phyloP scores from a whole-genome alignment of 2,888 invertebrate species.

The Leptinotarsa rubiginosa region DNA sequence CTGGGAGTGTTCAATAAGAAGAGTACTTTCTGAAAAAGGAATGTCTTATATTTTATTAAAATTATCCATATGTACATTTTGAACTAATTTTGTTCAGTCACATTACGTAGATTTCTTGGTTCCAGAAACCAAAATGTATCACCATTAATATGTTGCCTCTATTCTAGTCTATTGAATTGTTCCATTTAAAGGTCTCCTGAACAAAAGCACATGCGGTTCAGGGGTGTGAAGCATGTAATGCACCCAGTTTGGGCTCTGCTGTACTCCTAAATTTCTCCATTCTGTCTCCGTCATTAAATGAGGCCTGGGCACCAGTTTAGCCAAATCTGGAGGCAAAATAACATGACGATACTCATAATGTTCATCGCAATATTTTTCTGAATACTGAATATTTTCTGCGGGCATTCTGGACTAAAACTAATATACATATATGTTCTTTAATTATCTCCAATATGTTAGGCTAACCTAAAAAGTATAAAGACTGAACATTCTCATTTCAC shows the following conservation, averaged over 20 bases:
- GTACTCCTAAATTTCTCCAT: constrained; percentile 94
- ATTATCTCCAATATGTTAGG: not conserved
- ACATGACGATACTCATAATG: constrained; percentile 94
- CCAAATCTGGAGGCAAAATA: constrained; percentile 86
- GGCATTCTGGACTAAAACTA: constrained; percentile 44
- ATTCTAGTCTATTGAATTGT: constrained; percentile 9
- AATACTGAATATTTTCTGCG: constrained; percentile 81
- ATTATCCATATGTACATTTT: no score
- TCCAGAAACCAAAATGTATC: not conserved
- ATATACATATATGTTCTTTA: not conserved
- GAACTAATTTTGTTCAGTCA: not conserved
- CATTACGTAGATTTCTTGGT: not conserved
- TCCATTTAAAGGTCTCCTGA: constrained; percentile 71
- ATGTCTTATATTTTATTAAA: no score
- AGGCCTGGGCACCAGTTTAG: constrained; percentile 86
- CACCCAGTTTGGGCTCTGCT: constrained; percentile 91
- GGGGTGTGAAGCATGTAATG: constrained; percentile 94
- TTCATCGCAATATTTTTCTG: constrained; percentile 90
- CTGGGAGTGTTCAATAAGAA: no score
- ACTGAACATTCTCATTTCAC: no score
- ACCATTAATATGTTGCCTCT: no score
- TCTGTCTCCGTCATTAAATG: constrained; percentile 95
- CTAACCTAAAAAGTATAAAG: no score
- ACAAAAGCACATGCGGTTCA: constrained; percentile 89
- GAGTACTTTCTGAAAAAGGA: no score